These are phyloP conservation scores for Eptesicus fuscus DNA, from an alignment of 2,113 vertebrate species.

Conservation along the genomic window DNA sequence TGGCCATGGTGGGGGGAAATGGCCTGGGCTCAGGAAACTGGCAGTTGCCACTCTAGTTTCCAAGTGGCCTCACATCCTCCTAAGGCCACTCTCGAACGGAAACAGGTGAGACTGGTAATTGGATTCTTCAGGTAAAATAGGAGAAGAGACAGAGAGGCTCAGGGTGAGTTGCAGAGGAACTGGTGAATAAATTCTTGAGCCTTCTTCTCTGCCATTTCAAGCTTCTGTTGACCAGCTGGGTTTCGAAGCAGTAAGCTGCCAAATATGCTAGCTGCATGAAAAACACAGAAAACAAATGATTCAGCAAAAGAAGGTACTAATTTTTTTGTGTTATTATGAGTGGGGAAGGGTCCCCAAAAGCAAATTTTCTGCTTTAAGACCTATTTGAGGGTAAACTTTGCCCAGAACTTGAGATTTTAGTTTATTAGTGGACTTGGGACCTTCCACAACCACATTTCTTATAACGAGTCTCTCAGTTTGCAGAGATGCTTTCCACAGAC, in stretches of 20 bases:
- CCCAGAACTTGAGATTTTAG: background rate
- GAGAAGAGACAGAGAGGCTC: slow-evolving; percentile 43
- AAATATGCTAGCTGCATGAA: slow-evolving; percentile 89
- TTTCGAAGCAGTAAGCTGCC: slow-evolving; percentile 90
- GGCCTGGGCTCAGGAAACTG: slow-evolving; percentile 23
- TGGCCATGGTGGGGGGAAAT: background rate
- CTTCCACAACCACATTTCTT: background rate
- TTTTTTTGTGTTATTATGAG: background rate
- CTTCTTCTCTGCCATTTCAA: slow-evolving; percentile 87
- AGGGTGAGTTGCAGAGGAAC: slow-evolving; percentile 83
- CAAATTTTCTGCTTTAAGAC: slow-evolving; percentile 16
- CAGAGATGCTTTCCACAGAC: background rate
- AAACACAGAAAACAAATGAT: slow-evolving; percentile 1
- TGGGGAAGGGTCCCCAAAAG: background rate
- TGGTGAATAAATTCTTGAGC: slow-evolving; percentile 92
- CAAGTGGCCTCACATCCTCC: background rate
- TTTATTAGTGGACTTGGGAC: background rate
- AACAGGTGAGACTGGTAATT: slow-evolving; percentile 2
- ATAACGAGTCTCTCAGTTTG: background rate
- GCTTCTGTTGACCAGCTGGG: slow-evolving; percentile 73
- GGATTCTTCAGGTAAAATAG: background rate
- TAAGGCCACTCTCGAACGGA: background rate
- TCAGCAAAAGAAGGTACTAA: background rate
- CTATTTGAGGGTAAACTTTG: background rate
- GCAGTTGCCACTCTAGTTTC: slow-evolving; percentile 22